Evolutionary conservation across 1,140 invertebrate species (phyloP), one percentile per base, ranked within the genome.

Genomic region (Zelostemma sp.): DNA sequence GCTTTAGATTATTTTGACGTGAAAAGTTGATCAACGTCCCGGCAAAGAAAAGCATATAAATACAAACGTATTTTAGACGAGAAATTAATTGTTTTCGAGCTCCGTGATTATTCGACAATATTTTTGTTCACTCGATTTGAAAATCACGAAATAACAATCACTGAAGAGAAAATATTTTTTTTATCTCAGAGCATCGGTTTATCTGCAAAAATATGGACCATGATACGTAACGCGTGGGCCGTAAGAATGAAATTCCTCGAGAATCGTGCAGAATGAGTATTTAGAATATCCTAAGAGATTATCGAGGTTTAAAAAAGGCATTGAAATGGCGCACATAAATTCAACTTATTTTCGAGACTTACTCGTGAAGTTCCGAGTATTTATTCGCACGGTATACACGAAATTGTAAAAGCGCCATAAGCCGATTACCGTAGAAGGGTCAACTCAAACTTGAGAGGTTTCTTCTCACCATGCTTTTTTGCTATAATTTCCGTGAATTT

Each of bases 351-450:
- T 68, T 62, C 61, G 57, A 62, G 61, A 50, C 61, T 67, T 66
- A 61, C 50, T 65, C 67, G 38, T 61, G 55, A 68, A 61, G 53
- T 61, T 57, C 33, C 38, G 41, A 57, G 54, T 77, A 78, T 81
- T 81, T 81, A 80, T 80, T 77, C 53, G 68, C 74, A 72, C 59
- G 28, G 62, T 55, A 63, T 76, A 76, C 40, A 69, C 74, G 57
- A 78, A 80, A 80, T 77, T 78, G 73, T 79, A 66, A 79, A 77
- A 64, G 64, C 66, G 73, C 19, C 49, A 74, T 83, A 83, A 83
- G 80, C 80, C 78, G 81, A 83, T 83, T 84, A 84, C 69, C 69
- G 53, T 61, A 50, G 31, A 74, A 71, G 68, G 62, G 78, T 68
- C 75, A 78, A 71, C 67, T 75, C 68, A 70, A 50, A 58, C 76